A percentile compares a stretch with the other conserved stretches of the same genome.
Conservation (phyloP, 2,888 invertebrate genomes). For the Rhingia rostrata region DNA sequence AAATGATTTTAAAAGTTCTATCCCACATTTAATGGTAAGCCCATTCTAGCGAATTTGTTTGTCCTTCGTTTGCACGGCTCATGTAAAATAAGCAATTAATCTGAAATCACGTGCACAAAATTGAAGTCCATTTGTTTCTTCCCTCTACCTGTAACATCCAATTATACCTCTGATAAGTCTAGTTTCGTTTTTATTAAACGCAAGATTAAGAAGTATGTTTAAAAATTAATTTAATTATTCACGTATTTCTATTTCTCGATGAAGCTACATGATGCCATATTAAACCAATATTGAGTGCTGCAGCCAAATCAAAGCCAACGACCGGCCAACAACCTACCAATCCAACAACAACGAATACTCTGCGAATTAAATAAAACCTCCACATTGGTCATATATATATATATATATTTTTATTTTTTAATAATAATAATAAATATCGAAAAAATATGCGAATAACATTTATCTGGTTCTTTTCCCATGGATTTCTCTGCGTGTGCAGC, state of each 20-base stretch:
- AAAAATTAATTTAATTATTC: background rate
- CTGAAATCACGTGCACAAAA: too few species aligned
- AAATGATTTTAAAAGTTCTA: too few species aligned
- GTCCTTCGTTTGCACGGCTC: too few species aligned
- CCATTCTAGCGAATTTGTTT: too few species aligned
- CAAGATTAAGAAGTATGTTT: background rate
- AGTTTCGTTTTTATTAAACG: too few species aligned
- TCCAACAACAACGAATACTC: conserved; percentile 15
- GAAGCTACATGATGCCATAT: conserved; percentile 42
- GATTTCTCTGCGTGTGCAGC: background rate
- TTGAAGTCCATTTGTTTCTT: too few species aligned
- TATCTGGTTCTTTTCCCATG: conserved; percentile 47
- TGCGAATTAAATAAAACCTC: conserved; percentile 7
- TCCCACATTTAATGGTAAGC: too few species aligned
- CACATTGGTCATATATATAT: conserved; percentile 31
- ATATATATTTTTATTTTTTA: conserved; percentile 23
- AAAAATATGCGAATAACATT: conserved; percentile 68
- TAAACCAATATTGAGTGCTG: conserved; percentile 20
- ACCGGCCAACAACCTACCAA: conserved; percentile 40
- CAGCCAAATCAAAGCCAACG: conserved; percentile 30
- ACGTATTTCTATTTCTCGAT: background rate
- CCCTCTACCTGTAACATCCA: too few species aligned
- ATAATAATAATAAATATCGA: conserved; percentile 70
- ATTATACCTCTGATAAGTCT: too few species aligned
- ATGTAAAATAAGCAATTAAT: too few species aligned